Percentiles rank a stretch among this genome's conserved stretches.
phyloP scores from a whole-genome alignment of 2,113 vertebrate species.

The Daubentonia madagascariensis region DNA sequence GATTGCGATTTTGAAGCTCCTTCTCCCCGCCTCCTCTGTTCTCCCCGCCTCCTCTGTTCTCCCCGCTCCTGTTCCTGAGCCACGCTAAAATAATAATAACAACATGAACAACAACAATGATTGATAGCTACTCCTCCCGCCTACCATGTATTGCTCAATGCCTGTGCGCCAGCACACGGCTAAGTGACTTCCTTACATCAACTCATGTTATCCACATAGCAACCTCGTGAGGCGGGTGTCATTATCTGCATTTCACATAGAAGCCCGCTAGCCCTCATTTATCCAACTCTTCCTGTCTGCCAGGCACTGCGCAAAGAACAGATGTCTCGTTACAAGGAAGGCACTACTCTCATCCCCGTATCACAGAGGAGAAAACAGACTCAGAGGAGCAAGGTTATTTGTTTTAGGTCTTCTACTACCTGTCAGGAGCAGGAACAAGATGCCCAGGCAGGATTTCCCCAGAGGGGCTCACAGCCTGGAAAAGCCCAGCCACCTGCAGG shows the following conservation, averaged over 20 bases:
- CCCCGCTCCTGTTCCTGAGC: neutral
- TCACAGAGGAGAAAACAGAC: neutral
- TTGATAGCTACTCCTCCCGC: neutral
- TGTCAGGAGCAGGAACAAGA: accelerated
- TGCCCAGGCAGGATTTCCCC: neutral
- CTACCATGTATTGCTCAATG: neutral
- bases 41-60: neutral
- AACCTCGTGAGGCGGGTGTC: too few relatives aligned
- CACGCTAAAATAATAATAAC: neutral
- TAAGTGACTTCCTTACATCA: neutral
- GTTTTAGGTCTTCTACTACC: neutral
- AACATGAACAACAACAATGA: neutral
- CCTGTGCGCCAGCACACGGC: neutral
- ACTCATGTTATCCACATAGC: neutral
- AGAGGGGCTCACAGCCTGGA: neutral
- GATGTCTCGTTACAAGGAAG: neutral
- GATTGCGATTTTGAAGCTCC: neutral
- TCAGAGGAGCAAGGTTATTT: neutral
- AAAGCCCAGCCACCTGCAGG: neutral
- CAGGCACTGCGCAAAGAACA: neutral
- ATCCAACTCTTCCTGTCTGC: neutral
- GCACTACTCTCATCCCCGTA: neutral
- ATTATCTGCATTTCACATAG: neutral
- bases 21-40: neutral
- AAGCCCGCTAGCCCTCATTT: neutral